These are phyloP conservation scores for Mirounga angustirostris DNA, from an alignment of 2,113 vertebrate genomes.

Conservation along the genomic window DNA sequence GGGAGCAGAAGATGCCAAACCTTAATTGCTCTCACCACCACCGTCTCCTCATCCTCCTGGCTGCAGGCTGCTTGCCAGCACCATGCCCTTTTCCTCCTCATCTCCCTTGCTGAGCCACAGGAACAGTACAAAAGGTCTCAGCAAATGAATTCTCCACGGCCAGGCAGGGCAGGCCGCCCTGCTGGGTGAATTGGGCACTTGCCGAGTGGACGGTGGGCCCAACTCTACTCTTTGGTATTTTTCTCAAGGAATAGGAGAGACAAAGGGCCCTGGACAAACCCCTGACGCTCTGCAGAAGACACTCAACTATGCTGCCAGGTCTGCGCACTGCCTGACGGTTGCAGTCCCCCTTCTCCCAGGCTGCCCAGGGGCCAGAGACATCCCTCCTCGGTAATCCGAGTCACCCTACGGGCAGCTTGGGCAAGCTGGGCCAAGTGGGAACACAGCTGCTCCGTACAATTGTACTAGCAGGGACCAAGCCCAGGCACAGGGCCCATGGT, in stretches of 20 bases:
- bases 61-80: neutral
- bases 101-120: neutral
- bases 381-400: neutral
- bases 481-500: neutral
- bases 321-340: neutral
- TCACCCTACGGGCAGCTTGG: neutral
- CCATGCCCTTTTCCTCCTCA: neutral
- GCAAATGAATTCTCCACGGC: constrained; percentile 18
- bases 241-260: constrained; percentile 29
- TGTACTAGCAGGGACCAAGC: constrained; percentile 52
- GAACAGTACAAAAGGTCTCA: neutral
- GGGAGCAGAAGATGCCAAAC: neutral
- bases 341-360: neutral
- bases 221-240: neutral
- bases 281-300: constrained; percentile 14
- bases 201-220: neutral
- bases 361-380: neutral
- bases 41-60: neutral
- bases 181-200: neutral
- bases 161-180: neutral
- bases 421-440: neutral
- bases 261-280: neutral
- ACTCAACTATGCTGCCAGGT: neutral
- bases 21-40: neutral
- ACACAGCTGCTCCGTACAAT: constrained; percentile 51